phyloP scores from a whole-genome alignment of 2,888 invertebrate genomes.

The Microplitis deprimator region DNA sequence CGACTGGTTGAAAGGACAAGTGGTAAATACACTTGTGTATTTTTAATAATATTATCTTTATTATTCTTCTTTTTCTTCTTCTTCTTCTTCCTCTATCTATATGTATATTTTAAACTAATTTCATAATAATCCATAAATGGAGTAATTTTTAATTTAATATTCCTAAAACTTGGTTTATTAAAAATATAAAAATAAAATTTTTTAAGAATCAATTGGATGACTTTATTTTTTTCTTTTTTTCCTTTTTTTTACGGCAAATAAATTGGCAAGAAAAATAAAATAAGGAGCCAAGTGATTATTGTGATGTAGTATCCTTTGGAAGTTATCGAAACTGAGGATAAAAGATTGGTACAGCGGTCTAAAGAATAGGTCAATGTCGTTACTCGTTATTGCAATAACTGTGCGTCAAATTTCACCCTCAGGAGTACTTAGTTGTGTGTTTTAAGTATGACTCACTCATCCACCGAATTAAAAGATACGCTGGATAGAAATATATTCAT shows the following conservation, averaged over 20 bases:
- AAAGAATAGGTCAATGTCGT: not conserved
- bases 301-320: not conserved
- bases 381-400: not conserved
- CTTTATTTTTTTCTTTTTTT: not conserved
- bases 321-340: not conserved
- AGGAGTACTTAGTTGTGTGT: not conserved
- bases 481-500: not conserved
- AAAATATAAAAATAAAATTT: not conserved
- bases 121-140: not conserved
- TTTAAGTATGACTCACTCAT: not conserved
- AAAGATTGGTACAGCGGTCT: not conserved
- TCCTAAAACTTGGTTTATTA: not conserved
- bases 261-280: not conserved
- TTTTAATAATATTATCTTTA: not conserved
- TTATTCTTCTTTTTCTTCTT: no score
- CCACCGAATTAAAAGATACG: not conserved
- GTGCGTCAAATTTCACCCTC: not conserved
- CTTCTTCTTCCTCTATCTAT: not conserved
- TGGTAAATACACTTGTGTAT: not conserved
- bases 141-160: not conserved
- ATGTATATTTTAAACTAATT: not conserved
- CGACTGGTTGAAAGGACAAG: not conserved
- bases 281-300: not conserved
- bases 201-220: not conserved
- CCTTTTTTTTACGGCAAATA: no score